phyloP scores from a whole-genome alignment of 1,140 invertebrate genomes.

The Drosophila bipectinata region DNA sequence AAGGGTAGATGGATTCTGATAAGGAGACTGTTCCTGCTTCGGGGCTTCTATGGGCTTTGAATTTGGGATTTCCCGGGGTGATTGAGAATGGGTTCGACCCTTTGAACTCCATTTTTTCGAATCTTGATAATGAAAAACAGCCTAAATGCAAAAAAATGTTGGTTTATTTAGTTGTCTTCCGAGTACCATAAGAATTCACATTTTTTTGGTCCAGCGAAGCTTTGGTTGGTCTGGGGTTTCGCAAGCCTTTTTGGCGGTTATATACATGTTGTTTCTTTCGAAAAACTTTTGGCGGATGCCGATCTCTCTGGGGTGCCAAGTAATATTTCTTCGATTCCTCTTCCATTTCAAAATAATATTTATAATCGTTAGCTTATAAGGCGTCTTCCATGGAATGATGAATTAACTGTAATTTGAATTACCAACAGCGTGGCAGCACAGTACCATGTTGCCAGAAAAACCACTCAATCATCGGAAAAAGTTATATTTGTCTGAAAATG shows the following conservation, averaged over 20 bases:
- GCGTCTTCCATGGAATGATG: too few relatives aligned
- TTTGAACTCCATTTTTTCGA: background rate
- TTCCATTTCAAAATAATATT: too few relatives aligned
- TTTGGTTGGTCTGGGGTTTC: too few relatives aligned
- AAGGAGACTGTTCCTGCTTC: too few relatives aligned
- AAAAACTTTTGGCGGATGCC: background rate
- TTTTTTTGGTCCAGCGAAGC: background rate
- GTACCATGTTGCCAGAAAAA: too few relatives aligned
- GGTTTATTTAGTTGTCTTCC: background rate
- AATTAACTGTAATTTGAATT: background rate
- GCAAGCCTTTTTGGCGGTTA: too few relatives aligned
- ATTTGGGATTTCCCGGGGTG: background rate
- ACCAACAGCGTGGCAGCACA: background rate
- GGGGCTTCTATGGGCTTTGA: too few relatives aligned
- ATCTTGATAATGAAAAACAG: background rate
- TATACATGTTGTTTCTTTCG: background rate
- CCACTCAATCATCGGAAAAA: too few relatives aligned
- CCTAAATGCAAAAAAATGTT: background rate
- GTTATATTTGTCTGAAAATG: too few relatives aligned
- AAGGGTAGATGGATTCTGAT: background rate
- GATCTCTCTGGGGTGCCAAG: too few relatives aligned
- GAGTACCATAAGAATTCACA: background rate
- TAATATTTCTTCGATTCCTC: too few relatives aligned
- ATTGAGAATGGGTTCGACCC: background rate
- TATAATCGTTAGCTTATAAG: too few relatives aligned